Evolutionary conservation across 2,888 invertebrate genomes (phyloP).

Genomic region (Xylota sylvarum): DNA sequence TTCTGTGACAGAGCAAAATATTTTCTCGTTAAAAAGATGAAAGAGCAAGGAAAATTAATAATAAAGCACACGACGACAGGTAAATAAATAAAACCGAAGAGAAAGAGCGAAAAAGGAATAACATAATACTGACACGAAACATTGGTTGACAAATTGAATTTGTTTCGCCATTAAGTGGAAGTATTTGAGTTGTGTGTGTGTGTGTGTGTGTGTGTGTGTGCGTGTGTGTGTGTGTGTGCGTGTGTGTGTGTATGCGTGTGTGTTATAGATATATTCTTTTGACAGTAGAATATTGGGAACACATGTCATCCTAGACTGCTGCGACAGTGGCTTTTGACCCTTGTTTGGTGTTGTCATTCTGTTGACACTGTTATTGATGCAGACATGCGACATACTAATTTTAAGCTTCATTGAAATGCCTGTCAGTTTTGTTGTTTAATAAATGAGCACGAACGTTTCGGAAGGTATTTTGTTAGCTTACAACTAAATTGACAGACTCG

Average conservation of each 20-base stretch:
- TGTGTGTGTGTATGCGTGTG: too few relatives aligned
- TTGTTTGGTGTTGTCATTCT: conserved; percentile 5
- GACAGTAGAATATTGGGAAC: conserved; percentile 29
- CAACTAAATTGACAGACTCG: background rate
- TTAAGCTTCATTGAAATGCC: background rate
- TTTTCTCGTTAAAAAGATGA: conserved; percentile 57
- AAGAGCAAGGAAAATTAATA: conserved; percentile 63
- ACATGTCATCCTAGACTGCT: conserved; percentile 16
- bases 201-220: too few relatives aligned
- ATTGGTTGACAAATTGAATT: conserved; percentile 63
- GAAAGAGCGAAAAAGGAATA: conserved; percentile 9
- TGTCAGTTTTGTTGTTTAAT: background rate
- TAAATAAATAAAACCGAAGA: conserved; percentile 51
- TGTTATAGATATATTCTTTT: background rate
- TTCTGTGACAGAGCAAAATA: conserved; percentile 61
- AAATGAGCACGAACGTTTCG: background rate
- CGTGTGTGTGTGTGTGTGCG: too few relatives aligned
- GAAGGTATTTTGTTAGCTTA: conserved; percentile 1
- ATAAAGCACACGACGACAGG: conserved; percentile 58
- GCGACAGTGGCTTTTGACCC: conserved; percentile 8
- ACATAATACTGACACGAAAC: conserved; percentile 41
- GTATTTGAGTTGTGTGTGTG: conserved; percentile 12
- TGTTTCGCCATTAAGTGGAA: conserved; percentile 53
- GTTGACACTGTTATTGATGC: conserved; percentile 15
- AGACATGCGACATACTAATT: conserved; percentile 7